These are phyloP conservation scores for Xiphorhynchus elegans DNA, from an alignment of 2,113 vertebrate species.

Conservation along the genomic window DNA sequence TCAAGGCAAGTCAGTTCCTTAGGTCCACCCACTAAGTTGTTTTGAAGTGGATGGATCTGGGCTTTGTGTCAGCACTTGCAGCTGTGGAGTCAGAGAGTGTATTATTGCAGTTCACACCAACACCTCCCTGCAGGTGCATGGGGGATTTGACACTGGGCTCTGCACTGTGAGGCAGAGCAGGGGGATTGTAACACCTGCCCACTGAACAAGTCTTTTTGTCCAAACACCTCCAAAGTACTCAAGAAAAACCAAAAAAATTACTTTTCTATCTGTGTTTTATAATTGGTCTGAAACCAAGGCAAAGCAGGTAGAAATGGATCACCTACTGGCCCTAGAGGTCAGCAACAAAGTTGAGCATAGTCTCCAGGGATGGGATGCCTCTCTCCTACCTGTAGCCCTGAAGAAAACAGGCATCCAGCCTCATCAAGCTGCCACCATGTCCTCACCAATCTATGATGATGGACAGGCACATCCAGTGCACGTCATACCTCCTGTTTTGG, in stretches of 20 bases:
- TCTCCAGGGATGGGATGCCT: not conserved
- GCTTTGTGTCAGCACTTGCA: not conserved
- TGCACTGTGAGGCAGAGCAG: not conserved
- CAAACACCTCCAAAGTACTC: not conserved
- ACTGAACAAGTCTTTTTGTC: not conserved
- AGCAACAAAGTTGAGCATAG: not conserved
- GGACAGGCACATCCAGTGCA: not conserved
- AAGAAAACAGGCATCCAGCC: not conserved
- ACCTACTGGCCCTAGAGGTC: not conserved
- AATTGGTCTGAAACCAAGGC: not conserved
- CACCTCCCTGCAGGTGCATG: not conserved
- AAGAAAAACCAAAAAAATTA: not conserved
- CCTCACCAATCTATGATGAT: not conserved
- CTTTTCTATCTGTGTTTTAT: not conserved
- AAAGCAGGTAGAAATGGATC: not conserved
- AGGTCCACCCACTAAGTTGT: not conserved
- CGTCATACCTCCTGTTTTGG: not conserved
- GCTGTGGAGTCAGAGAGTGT: accelerated
- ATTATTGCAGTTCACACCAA: not conserved
- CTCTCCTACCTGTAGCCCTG: not conserved
- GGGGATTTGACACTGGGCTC: not conserved
- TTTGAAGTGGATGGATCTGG: not conserved
- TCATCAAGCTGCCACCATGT: not conserved
- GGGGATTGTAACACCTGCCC: not conserved
- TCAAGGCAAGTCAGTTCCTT: not conserved